phyloP scores from a whole-genome alignment of 2,797 vertebrate genomes.

The Sebastes itinus region DNA sequence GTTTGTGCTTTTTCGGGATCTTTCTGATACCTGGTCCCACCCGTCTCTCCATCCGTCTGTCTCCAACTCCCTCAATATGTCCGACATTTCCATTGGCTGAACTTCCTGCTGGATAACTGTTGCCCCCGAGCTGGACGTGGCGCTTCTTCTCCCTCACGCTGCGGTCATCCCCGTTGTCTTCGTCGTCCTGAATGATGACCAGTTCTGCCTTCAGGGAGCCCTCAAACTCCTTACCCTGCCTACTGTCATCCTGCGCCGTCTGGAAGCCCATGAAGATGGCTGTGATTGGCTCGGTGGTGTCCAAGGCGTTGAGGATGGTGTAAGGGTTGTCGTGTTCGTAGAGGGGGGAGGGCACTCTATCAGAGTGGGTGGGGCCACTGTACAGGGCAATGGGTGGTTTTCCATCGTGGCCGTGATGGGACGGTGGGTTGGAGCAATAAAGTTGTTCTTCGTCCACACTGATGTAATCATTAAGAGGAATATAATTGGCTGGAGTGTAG shows the following conservation, averaged over 20 bases:
- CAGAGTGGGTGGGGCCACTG: slow-evolving; percentile 34
- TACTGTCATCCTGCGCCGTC: slow-evolving; percentile 71
- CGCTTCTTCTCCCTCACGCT: slow-evolving; percentile 39
- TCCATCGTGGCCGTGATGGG: slow-evolving; percentile 36
- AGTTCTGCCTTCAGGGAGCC: slow-evolving; percentile 88
- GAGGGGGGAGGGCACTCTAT: slow-evolving; percentile 51
- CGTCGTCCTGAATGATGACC: slow-evolving; percentile 82
- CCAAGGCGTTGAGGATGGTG: slow-evolving; percentile 81
- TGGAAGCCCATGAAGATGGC: slow-evolving; percentile 95
- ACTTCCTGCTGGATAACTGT: slow-evolving; percentile 31
- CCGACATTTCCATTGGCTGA: slow-evolving; percentile 32
- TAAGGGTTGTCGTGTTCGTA: slow-evolving; percentile 76
- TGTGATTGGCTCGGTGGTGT: slow-evolving; percentile 86
- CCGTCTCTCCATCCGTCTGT: slow-evolving; percentile 45
- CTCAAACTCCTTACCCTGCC: slow-evolving; percentile 77
- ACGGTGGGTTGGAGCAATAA: slow-evolving; percentile 27
- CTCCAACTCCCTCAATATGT: slow-evolving; percentile 28
- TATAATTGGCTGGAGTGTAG: slow-evolving; percentile 50
- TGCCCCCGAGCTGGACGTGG: slow-evolving; percentile 58
- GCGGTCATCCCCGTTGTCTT: slow-evolving; percentile 37
- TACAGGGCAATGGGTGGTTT: slow-evolving; percentile 24
- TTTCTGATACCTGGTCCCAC: slow-evolving; percentile 81
- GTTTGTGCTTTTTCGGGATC: slow-evolving; percentile 71
- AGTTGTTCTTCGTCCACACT: slow-evolving; percentile 43
- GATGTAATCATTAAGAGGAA: slow-evolving; percentile 54